Percentiles rank a stretch among this genome's conserved stretches.
Evolutionary conservation across 1,140 invertebrate species (phyloP).

Genomic region (Colletes latitarsis): DNA sequence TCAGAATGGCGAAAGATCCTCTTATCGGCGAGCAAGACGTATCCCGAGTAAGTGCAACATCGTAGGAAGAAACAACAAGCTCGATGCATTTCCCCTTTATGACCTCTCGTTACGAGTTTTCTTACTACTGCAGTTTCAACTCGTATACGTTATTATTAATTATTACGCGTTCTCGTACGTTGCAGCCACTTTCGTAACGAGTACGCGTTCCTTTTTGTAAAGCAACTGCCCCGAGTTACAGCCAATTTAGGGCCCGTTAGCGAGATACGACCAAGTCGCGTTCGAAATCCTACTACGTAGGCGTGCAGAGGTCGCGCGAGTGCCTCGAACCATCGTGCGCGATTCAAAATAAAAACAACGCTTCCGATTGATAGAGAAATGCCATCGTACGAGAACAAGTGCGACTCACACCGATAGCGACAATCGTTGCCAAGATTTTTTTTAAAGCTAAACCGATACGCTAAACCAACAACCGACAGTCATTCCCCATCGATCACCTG

Average conservation of each 20-base stretch:
- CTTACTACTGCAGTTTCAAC: background rate
- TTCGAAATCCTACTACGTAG: conserved; percentile 13
- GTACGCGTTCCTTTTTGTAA: background rate
- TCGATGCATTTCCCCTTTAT: conserved; percentile 12
- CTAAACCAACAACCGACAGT: background rate
- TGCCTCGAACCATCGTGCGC: conserved; percentile 28
- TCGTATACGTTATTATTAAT: conserved; percentile 10
- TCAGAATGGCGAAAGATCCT: conserved; percentile 1
- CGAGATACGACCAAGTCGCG: no score
- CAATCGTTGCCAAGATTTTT: background rate
- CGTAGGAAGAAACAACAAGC: background rate
- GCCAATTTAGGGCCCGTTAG: background rate
- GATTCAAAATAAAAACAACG: conserved; percentile 45
- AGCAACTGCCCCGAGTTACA: background rate
- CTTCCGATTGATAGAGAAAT: conserved; percentile 15
- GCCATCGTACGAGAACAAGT: conserved; percentile 38
- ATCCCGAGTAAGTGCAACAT: background rate
- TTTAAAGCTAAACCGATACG: background rate
- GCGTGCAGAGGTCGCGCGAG: conserved; percentile 21
- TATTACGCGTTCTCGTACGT: background rate
- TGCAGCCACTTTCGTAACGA: background rate
- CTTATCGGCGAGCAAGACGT: conserved; percentile 31
- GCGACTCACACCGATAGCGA: background rate
- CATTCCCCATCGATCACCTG: background rate
- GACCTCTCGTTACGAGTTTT: conserved; percentile 15